These are phyloP conservation scores for Scaptomyza tumidula DNA, from an alignment of 2,888 invertebrate genomes.

Conservation along the genomic window DNA sequence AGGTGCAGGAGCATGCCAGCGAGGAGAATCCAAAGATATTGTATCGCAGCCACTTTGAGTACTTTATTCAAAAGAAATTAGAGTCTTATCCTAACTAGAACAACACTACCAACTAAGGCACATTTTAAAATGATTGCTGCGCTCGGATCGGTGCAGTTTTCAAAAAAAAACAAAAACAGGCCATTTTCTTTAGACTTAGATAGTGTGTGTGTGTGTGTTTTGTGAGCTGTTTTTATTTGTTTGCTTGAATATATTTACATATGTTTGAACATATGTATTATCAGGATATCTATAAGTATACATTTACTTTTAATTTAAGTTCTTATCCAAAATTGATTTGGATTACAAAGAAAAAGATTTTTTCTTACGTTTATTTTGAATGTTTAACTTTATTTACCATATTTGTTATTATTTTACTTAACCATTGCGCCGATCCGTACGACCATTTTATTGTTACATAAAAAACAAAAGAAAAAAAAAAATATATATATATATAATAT, in stretches of 20 bases:
- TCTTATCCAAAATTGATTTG: neutral
- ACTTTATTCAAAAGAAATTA: constrained; percentile 65
- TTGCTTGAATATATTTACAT: constrained; percentile 4
- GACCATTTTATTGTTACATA: constrained; percentile 22
- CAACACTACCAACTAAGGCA: constrained; percentile 17
- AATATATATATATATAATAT: constrained; percentile 11
- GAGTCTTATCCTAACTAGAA: constrained; percentile 27
- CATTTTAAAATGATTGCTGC: constrained; percentile 4
- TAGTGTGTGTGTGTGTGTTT: neutral
- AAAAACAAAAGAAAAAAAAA: neutral
- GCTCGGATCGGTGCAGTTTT: neutral
- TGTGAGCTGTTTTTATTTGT: neutral
- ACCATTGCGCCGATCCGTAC: constrained; percentile 12
- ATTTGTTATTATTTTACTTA: neutral
- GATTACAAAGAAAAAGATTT: too few relatives aligned
- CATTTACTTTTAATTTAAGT: neutral
- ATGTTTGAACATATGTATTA: neutral
- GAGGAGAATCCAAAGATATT: constrained; percentile 68
- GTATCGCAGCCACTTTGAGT: constrained; percentile 74
- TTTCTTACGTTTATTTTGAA: neutral
- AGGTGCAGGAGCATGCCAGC: constrained; percentile 78
- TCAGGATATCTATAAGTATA: neutral
- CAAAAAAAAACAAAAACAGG: neutral
- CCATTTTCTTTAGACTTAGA: neutral
- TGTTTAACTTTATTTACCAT: neutral